Evolutionary conservation across 35 echinoderm and acorn worm species (phyloP).

Genomic region (Apostichopus californicus): DNA sequence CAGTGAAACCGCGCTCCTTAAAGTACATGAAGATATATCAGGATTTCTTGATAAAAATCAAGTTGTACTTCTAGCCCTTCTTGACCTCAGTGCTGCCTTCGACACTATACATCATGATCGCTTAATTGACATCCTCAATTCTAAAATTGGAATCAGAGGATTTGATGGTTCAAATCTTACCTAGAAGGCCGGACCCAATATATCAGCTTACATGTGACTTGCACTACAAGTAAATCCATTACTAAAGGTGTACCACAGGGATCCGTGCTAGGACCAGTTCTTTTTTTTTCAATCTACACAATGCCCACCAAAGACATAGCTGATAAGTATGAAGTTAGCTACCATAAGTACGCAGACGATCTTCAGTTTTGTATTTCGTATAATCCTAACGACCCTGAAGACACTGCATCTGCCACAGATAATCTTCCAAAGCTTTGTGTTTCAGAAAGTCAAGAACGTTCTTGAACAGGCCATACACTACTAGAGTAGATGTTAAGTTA

Average conservation of each 20-base stretch:
- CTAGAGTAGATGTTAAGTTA: too few species aligned
- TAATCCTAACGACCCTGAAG: neutral
- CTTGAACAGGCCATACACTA: too few species aligned
- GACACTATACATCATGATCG: slow-evolving; percentile 25
- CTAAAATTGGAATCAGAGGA: neutral
- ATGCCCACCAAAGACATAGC: slow-evolving; percentile 14
- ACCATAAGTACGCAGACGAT: slow-evolving; percentile 1
- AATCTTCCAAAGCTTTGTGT: too few species aligned
- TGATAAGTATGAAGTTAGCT: neutral
- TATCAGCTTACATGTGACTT: neutral
- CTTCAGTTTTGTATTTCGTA: slow-evolving; percentile 9
- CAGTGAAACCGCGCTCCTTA: neutral
- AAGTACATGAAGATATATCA: slow-evolving; percentile 19
- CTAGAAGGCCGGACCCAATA: neutral
- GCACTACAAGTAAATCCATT: neutral
- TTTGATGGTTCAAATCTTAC: neutral
- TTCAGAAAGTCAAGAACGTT: too few species aligned
- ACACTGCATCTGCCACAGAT: neutral
- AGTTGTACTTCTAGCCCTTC: neutral
- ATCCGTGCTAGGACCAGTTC: too few species aligned
- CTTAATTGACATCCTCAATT: slow-evolving; percentile 16
- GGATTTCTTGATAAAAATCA: slow-evolving; percentile 17
- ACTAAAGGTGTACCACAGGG: neutral
- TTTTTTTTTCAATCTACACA: neutral
- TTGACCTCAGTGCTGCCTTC: slow-evolving; percentile 10